A percentile compares a stretch with the other conserved stretches of the same genome.
Conservation (phyloP, 2,113 vertebrate species). For the Cacatua alba region DNA sequence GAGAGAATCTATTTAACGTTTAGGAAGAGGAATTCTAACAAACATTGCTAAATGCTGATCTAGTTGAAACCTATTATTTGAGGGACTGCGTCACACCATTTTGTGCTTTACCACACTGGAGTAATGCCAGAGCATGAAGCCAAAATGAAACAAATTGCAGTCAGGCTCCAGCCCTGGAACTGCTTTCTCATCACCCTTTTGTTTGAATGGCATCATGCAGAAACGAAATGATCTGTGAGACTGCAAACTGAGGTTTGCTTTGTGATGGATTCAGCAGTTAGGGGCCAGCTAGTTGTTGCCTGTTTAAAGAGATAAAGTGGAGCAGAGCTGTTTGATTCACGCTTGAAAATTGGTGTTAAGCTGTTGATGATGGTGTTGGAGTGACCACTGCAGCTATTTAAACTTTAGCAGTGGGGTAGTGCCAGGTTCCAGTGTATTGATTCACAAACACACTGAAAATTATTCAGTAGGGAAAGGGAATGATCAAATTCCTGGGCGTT, state of each 20-base stretch:
- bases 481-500: neutral
- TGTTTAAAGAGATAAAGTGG: neutral
- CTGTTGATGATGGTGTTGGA: neutral
- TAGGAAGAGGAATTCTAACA: constrained; percentile 16
- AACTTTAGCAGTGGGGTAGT: neutral
- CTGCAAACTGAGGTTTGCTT: neutral
- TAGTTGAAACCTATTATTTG: constrained; percentile 11
- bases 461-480: neutral
- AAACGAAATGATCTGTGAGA: neutral
- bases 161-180: constrained; percentile 2
- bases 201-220: constrained; percentile 27
- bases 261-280: neutral
- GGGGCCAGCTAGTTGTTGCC: neutral
- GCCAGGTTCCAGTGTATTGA: neutral
- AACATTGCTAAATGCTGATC: constrained; percentile 22
- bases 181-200: constrained; percentile 63
- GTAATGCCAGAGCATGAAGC: neutral
- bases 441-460: neutral
- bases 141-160: neutral
- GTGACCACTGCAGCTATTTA: neutral
- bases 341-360: neutral
- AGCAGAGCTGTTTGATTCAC: neutral
- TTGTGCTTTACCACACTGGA: constrained; percentile 34
- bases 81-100: neutral
- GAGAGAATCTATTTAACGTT: neutral